Conservation (phyloP, 2,113 vertebrate genomes). For the Scomber japonicus region DNA sequence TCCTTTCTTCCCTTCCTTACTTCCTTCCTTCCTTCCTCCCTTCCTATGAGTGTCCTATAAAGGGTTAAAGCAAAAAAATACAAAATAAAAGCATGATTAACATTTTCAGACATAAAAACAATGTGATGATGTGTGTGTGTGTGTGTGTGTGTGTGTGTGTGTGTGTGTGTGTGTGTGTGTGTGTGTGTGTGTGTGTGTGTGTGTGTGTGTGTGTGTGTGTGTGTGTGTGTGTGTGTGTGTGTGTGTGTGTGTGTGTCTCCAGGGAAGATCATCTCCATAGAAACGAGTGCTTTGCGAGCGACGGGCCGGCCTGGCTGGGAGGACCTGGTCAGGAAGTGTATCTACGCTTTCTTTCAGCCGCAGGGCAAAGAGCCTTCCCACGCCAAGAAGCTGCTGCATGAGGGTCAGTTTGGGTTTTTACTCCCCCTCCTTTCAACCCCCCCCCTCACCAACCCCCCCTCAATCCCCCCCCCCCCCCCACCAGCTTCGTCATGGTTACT, state of each 20-base stretch:
- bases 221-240: neutral
- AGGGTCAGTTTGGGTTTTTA: slow-evolving; percentile 84
- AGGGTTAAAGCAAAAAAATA: no score
- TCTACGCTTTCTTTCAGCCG: slow-evolving; percentile 97
- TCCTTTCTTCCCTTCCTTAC: no score
- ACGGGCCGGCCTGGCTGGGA: slow-evolving; percentile 96
- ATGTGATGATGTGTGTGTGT: neutral
- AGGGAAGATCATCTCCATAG: slow-evolving; percentile 99
- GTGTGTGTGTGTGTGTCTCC: slow-evolving; percentile 25
- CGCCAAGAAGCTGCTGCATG: slow-evolving; percentile 95
- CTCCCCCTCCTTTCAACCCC: no score
- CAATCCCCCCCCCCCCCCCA: no score
- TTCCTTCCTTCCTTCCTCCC: no score
- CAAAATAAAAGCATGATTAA: no score
- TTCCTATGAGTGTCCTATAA: no score
- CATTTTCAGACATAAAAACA: no score
- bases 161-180: neutral
- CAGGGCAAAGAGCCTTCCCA: slow-evolving; percentile 95
- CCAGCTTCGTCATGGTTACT: no score
- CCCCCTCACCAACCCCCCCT: no score
- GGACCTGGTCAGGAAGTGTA: slow-evolving; percentile 96
- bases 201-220: slow-evolving; percentile 12
- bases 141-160: slow-evolving; percentile 16
- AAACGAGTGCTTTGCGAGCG: slow-evolving; percentile 93
- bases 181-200: slow-evolving; percentile 17